Base-by-base conservation (phyloP, 2,888 invertebrate species). In the Diaphora mendica region DNA sequence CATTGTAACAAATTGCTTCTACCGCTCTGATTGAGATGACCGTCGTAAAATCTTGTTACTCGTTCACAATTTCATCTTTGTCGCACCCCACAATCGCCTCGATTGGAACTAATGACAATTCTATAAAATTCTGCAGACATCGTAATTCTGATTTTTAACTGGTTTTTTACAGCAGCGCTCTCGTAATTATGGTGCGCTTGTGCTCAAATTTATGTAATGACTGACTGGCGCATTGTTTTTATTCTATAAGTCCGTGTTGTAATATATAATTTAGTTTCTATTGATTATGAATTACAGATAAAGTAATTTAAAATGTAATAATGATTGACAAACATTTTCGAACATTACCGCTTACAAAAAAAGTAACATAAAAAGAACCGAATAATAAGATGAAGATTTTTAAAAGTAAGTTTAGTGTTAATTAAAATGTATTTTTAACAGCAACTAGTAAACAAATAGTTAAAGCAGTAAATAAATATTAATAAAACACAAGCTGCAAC, bases 1-100 rank as follows among this genome's bases (percentile, higher is more conserved):
- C 92, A 94, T 94, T 92, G 93, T 91, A 86, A 88, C 89, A 89
- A 93, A 93, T 92, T 91, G 90, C 88, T 88, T 84, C 86, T 85
- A 86, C 83, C 87, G 89, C 88, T 87, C 88, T 90, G 91, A 92
- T 92, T 91, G 92, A 90, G 90, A 87, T 87, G 90, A 85, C 88
- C 90, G 87, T 86, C 85, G 87, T 86, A 85, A 89, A 90, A 89
- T 87, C 90, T 89, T 82, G 90, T 89, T 89, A 88, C 84, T 87
- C 82, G 85, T 83, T 85, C 78, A 83, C 87, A 87, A 86, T 89
- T 84, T 88, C 85, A 88, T 89, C 90, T 85, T 80, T 82, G 81
- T 78, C 81, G 77, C 75, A 79, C 74, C 73, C 80, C 74, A 76
- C 82, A 75, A 75, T 80, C 79, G 77, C 69, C 73, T 72, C 77